Conservation (phyloP, 2,888 invertebrate genomes). For the Parthenolecanium corni region DNA sequence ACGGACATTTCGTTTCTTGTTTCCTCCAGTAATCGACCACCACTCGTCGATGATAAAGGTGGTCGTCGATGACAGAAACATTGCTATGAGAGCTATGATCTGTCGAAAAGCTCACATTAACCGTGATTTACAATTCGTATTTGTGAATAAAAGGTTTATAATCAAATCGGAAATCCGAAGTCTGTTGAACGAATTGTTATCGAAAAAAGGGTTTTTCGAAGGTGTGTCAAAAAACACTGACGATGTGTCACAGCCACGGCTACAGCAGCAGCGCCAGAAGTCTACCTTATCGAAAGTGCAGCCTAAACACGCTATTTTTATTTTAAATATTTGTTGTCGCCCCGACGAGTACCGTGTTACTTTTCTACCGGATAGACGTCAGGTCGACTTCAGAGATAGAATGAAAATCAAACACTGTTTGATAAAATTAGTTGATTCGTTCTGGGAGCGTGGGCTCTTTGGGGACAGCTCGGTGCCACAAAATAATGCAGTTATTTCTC, state of each 20-base stretch:
- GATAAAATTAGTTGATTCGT: not conserved
- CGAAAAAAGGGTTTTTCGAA: not conserved
- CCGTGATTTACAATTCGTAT: constrained; percentile 7
- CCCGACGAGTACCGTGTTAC: not conserved
- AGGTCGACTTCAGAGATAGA: constrained; percentile 7
- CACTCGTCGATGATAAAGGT: not conserved
- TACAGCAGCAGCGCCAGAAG: too few species aligned
- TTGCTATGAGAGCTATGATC: not conserved
- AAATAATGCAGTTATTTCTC: not conserved
- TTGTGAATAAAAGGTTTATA: constrained; percentile 14
- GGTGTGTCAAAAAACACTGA: not conserved
- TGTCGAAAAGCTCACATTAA: not conserved
- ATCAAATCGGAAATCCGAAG: constrained; percentile 1
- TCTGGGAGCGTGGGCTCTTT: not conserved
- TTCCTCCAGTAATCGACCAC: not conserved
- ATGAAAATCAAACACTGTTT: not conserved
- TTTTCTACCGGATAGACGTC: not conserved
- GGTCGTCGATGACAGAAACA: not conserved
- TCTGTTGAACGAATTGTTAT: not conserved
- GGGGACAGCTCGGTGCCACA: not conserved
- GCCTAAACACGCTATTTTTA: not conserved
- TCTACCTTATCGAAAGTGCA: not conserved
- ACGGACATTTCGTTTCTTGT: not conserved
- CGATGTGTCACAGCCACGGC: too few species aligned
- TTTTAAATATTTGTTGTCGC: constrained; percentile 7